These are phyloP conservation scores for Elephantulus edwardii DNA, from an alignment of 2,113 vertebrate species.

Conservation along the genomic window DNA sequence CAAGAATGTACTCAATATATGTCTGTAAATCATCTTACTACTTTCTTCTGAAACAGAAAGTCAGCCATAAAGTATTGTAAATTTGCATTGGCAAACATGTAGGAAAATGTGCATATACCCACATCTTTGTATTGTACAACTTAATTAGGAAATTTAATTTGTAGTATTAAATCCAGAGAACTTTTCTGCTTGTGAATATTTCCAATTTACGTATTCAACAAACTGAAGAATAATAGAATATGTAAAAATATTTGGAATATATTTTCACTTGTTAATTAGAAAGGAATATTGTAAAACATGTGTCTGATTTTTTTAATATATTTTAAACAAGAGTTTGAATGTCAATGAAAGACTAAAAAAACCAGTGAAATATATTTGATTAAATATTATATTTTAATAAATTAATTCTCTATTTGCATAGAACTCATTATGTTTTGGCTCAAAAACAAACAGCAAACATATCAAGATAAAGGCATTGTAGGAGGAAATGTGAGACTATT, in stretches of 20 bases:
- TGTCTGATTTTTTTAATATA: not conserved
- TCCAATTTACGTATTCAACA: not conserved
- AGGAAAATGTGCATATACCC: not conserved
- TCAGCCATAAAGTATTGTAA: not conserved
- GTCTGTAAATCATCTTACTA: not conserved
- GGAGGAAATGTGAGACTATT: not conserved
- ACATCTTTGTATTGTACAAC: not conserved
- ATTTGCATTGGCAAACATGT: not conserved
- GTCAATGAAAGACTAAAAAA: constrained; percentile 28
- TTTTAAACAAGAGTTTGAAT: constrained; percentile 22
- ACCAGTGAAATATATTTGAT: constrained; percentile 25
- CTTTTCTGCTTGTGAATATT: not conserved
- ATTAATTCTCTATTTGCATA: not conserved
- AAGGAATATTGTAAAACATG: constrained; percentile 32
- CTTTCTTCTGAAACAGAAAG: not conserved
- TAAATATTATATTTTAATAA: constrained; percentile 26
- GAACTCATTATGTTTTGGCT: not conserved
- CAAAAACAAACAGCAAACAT: not conserved
- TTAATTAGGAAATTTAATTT: constrained; percentile 56
- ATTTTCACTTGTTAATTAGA: constrained; percentile 45
- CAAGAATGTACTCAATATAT: not conserved
- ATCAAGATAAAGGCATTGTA: not conserved
- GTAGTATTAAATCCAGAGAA: not conserved
- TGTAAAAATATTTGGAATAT: constrained; percentile 55
- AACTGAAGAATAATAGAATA: constrained; percentile 54